These are phyloP conservation scores for Zonotrichia leucophrys DNA, from an alignment of 2,113 vertebrate species.

Conservation along the genomic window DNA sequence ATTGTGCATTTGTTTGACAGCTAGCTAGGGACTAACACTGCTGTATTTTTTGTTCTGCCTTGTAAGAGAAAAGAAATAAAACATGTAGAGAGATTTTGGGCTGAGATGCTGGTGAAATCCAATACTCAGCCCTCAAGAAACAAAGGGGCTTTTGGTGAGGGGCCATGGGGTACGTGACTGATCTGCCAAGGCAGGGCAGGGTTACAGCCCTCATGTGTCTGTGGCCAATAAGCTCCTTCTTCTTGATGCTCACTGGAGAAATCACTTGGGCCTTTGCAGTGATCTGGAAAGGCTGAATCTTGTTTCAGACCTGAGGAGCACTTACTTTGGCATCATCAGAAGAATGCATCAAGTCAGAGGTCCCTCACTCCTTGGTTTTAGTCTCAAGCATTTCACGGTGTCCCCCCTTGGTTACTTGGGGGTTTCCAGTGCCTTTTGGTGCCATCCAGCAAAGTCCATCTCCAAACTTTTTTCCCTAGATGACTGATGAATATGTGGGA, in stretches of 20 bases:
- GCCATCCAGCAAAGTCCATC: neutral
- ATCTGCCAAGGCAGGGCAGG: neutral
- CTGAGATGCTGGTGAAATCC: neutral
- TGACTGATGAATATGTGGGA: neutral
- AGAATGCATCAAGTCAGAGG: neutral
- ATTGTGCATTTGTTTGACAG: neutral
- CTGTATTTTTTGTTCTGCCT: neutral
- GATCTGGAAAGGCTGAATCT: neutral
- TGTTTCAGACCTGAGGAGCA: neutral
- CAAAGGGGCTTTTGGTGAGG: neutral
- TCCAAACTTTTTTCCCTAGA: neutral
- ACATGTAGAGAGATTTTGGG: neutral
- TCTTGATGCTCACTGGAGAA: neutral
- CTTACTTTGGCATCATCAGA: neutral
- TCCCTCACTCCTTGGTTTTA: neutral
- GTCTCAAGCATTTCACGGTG: neutral
- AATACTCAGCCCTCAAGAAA: neutral
- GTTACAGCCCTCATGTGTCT: neutral
- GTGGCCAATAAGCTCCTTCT: neutral
- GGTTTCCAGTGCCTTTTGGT: neutral
- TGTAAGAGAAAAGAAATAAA: neutral
- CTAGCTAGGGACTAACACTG: neutral
- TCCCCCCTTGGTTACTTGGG: neutral
- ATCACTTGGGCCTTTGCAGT: neutral
- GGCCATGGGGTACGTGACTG: rapidly evolving